These are phyloP conservation scores for Pluvialis apricaria DNA, from an alignment of 2,113 vertebrate genomes.

Conservation along the genomic window DNA sequence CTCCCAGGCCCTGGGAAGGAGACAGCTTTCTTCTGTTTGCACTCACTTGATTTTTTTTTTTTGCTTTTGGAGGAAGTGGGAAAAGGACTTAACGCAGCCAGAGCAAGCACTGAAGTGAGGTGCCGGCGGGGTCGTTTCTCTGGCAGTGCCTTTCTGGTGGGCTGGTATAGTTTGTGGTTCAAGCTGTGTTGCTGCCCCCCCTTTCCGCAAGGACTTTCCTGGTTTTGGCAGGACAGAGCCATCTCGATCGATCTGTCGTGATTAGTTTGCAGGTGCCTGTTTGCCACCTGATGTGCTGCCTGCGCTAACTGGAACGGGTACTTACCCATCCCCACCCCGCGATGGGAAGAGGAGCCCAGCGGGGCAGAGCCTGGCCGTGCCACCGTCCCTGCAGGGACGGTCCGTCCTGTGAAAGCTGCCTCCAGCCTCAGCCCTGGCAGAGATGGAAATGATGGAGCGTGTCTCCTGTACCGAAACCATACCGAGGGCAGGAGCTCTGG, in stretches of 20 bases:
- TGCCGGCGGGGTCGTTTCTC: background rate
- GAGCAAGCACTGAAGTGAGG: accelerated
- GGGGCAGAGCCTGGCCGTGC: too few relatives aligned
- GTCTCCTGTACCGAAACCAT: too few relatives aligned
- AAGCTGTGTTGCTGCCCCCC: background rate
- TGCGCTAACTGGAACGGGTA: background rate
- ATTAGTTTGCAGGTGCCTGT: too few relatives aligned
- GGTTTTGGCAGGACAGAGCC: background rate
- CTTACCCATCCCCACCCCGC: background rate
- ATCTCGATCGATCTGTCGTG: accelerated
- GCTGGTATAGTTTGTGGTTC: background rate
- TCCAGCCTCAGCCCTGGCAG: background rate
- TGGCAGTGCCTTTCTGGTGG: background rate
- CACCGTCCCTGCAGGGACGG: background rate
- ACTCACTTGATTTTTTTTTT: background rate
- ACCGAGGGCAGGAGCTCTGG: background rate
- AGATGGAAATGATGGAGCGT: too few relatives aligned
- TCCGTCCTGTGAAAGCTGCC: background rate
- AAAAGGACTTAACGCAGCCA: accelerated
- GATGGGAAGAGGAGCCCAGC: background rate
- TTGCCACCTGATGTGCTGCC: too few relatives aligned
- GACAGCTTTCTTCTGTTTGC: background rate
- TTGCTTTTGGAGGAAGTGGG: background rate
- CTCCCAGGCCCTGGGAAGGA: conserved; percentile 17
- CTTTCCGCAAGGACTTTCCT: background rate